A percentile compares a stretch with the other conserved stretches of the same genome.
These are phyloP conservation scores for Melanerpes formicivorus DNA, from an alignment of 2,113 vertebrate species.

Conservation along the genomic window DNA sequence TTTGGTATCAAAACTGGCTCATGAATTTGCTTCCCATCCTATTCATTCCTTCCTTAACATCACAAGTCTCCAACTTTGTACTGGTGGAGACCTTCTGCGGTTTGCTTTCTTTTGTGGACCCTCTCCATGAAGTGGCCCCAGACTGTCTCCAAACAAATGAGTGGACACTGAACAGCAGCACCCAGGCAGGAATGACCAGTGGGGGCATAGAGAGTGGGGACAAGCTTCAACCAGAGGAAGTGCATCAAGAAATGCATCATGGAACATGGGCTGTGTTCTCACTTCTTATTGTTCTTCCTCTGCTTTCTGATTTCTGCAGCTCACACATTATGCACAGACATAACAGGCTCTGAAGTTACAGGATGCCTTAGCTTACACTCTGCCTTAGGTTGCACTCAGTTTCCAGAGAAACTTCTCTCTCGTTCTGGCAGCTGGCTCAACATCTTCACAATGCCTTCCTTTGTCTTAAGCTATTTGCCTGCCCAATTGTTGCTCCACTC, in stretches of 20 bases:
- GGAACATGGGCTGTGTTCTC: neutral
- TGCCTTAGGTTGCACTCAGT: neutral
- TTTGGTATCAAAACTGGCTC: neutral
- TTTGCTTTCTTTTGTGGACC: neutral
- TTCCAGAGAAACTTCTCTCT: neutral
- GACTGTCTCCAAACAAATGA: neutral
- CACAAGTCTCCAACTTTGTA: neutral
- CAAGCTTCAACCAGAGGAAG: neutral
- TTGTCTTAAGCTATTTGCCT: neutral
- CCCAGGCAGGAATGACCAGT: neutral
- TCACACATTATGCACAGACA: neutral
- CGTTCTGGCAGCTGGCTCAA: neutral
- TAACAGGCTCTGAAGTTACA: neutral
- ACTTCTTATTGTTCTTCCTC: neutral
- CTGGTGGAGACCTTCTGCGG: neutral
- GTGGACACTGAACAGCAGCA: neutral
- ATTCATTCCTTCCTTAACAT: constrained; percentile 4
- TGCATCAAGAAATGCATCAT: neutral
- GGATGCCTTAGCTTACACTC: neutral
- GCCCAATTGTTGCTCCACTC: neutral
- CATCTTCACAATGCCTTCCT: neutral
- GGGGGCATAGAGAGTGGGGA: neutral
- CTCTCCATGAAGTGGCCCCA: neutral
- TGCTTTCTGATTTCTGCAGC: constrained; percentile 6
- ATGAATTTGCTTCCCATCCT: neutral